These are phyloP conservation scores for Genyomyrus donnyi DNA, from an alignment of 2,113 vertebrate species.

Conservation along the genomic window DNA sequence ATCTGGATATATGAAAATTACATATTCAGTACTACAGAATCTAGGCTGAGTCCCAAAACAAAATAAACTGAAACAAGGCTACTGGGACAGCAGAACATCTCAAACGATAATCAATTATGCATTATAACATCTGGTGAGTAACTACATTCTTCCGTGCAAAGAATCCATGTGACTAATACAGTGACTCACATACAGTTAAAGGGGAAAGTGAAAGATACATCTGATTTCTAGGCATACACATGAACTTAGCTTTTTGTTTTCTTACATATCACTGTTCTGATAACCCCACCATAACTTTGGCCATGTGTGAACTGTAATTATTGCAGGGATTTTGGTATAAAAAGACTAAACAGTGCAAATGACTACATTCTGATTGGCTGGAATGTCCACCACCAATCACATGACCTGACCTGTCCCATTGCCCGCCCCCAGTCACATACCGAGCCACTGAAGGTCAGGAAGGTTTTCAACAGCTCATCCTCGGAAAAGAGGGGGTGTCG, in stretches of 20 bases:
- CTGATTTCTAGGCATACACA: background rate
- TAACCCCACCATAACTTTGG: background rate
- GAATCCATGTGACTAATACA: background rate
- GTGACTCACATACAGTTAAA: background rate
- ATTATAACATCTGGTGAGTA: background rate
- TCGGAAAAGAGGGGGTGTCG: slow-evolving; percentile 87
- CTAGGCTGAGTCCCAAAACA: background rate
- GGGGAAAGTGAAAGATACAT: background rate
- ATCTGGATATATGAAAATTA: background rate
- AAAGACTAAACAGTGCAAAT: background rate
- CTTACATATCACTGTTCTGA: background rate
- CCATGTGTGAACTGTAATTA: background rate
- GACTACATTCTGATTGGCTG: background rate
- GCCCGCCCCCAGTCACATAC: slow-evolving; percentile 56
- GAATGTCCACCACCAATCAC: background rate
- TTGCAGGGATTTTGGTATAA: background rate
- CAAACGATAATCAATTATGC: background rate
- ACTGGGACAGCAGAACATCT: background rate
- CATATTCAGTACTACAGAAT: background rate
- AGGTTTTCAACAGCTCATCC: slow-evolving; percentile 81
- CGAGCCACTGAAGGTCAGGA: slow-evolving; percentile 83
- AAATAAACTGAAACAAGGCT: background rate
- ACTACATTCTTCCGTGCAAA: background rate
- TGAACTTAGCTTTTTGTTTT: background rate
- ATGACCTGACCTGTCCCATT: background rate